Evolutionary conservation across 1,140 invertebrate species (phyloP), one percentile per base, ranked within the genome.

Genomic region (Coptotermes formosanus): DNA sequence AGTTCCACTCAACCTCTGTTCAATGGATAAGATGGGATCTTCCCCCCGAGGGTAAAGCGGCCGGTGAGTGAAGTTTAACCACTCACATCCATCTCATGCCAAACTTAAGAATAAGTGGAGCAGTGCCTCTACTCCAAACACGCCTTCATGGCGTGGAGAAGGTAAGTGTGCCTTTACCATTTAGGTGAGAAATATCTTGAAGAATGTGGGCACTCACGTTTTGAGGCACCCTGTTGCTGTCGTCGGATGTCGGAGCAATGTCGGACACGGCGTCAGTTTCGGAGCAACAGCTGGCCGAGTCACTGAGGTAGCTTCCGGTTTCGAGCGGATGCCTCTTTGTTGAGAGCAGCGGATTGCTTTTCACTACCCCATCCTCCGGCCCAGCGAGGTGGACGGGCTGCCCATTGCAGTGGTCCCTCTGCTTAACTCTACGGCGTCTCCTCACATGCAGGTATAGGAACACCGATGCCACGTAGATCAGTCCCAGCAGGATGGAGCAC

Each of bases 381-480:
- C 21, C 86, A n/a, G 30, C n/a, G 32, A 83, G 82, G 43, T 43
- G 48, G 8, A 55, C 23, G 14, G 23, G 23, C 43, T 23, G 48
- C 3, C 45, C 19, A 8, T 55, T 55, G 21, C 21, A 25, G 32
- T 21, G n/a, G 64, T 44, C 32, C 25, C 52, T 48, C 25, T 19
- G 32, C 83, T 84, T 84, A 1, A n/a, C 64, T 69, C 64, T n/a
- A 25, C 82, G 82, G n/a, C 86, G 86, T 6, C 86, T 55, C 87
- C 94, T 93, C 83, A 95, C 93, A 88, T 96, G 95, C 14, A 97
- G 89, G 89, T 96, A 97, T 0, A 97, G 91, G 38, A 96, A 95
- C 11, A 97, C 94, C 23, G 96, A 96, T 0, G 95, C 94, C 6
- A 97, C 94, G 88, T 97, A 97, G 87, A 97, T 95, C 23, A 97